Conservation (phyloP, 2,888 invertebrate genomes). For the Agriopis leucophaearia region DNA sequence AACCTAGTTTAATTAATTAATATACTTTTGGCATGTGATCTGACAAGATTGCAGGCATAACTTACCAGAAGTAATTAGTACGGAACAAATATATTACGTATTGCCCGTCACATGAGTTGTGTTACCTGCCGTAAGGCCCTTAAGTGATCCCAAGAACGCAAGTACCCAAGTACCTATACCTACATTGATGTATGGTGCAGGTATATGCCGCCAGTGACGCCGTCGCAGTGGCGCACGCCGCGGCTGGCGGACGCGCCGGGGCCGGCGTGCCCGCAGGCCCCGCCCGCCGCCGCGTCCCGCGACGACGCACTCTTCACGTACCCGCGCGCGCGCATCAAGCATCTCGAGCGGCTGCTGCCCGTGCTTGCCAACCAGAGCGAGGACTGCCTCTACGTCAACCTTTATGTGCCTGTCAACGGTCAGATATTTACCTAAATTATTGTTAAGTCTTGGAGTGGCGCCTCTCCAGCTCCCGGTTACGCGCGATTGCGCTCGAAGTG, state of each 20-base stretch:
- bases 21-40: no score
- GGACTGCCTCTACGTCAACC: constrained; percentile 98
- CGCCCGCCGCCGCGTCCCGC: constrained; percentile 77
- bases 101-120: no score
- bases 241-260: constrained; percentile 93
- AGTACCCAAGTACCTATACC: no score
- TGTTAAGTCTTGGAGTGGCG: no score
- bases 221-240: constrained; percentile 94
- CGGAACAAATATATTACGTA: no score
- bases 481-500: no score
- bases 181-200: constrained; percentile 61
- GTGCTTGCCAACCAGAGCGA: constrained; percentile 97
- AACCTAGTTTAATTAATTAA: no score
- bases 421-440: constrained; percentile 30
- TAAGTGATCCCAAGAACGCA: no score
- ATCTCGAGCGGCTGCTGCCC: constrained; percentile 94
- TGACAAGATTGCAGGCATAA: no score
- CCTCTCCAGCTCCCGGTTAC: no score
- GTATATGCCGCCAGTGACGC: constrained; percentile 98
- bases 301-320: constrained; percentile 90
- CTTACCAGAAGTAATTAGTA: no score
- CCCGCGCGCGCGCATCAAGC: constrained; percentile 93
- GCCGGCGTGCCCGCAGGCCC: constrained; percentile 95
- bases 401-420: constrained; percentile 94
- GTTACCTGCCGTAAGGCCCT: no score